Conservation (phyloP, 2,113 vertebrate species). For the Melanocharis versteri region DNA sequence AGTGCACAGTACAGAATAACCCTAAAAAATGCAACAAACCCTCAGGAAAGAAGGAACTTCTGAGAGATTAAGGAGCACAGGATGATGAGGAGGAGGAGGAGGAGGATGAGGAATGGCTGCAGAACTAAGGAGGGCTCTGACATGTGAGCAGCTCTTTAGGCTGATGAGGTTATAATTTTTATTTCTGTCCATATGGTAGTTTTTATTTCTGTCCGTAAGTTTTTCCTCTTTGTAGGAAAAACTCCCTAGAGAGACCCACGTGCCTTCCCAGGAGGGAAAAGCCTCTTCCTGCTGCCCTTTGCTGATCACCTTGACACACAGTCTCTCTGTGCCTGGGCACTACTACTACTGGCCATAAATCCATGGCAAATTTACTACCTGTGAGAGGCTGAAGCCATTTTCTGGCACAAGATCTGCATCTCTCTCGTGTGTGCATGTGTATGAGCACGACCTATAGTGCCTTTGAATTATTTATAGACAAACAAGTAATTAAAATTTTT, state of each 20-base stretch:
- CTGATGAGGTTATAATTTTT: background rate
- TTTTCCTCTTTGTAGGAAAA: background rate
- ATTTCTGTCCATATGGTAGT: background rate
- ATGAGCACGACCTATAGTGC: background rate
- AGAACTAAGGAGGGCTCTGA: background rate
- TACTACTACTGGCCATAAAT: background rate
- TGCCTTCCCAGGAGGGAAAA: background rate
- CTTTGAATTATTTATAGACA: conserved; percentile 13
- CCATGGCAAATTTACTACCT: background rate
- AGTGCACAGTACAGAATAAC: background rate
- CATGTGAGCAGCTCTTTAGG: accelerated
- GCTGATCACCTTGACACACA: background rate
- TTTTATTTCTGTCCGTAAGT: background rate
- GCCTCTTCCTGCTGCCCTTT: background rate
- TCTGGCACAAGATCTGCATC: background rate
- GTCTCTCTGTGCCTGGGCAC: background rate
- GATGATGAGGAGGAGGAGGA: background rate
- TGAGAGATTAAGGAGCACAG: background rate
- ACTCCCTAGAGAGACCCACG: background rate
- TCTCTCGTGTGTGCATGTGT: background rate
- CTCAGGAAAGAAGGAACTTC: background rate
- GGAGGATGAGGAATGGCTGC: background rate
- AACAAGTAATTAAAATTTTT: conserved; percentile 59
- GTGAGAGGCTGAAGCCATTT: background rate
- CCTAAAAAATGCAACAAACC: background rate